Conservation (phyloP, 1,140 invertebrate genomes). For the Cherax destructor region DNA sequence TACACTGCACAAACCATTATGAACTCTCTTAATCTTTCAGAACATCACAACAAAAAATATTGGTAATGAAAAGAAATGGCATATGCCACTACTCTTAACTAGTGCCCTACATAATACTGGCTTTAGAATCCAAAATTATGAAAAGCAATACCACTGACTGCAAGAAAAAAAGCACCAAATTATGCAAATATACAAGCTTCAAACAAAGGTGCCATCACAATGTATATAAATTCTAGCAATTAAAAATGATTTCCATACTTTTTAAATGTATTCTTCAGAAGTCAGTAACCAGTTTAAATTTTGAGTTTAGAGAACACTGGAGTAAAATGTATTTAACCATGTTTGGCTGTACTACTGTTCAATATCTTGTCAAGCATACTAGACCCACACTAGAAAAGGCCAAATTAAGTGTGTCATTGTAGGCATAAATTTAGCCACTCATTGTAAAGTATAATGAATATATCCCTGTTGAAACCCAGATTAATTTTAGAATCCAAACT, state of each 20-base stretch:
- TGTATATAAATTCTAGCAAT: neutral
- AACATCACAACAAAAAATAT: neutral
- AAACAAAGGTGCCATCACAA: slow-evolving; percentile 4
- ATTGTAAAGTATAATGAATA: neutral
- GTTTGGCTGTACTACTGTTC: neutral
- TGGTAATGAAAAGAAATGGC: neutral
- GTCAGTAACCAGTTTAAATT: neutral
- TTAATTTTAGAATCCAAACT: neutral
- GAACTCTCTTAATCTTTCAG: slow-evolving; percentile 17
- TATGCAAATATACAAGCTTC: slow-evolving; percentile 24
- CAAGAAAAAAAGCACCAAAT: slow-evolving; percentile 15
- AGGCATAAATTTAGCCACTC: neutral
- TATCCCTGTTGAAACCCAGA: neutral
- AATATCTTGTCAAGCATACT: neutral
- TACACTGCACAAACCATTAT: slow-evolving; percentile 5
- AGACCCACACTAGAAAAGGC: neutral
- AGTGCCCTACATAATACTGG: slow-evolving; percentile 9
- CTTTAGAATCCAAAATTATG: slow-evolving; percentile 5
- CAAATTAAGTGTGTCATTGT: neutral
- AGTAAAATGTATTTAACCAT: neutral
- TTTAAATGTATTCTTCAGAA: neutral
- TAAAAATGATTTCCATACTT: neutral
- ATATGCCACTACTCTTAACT: slow-evolving; percentile 15
- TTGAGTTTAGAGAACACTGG: neutral
- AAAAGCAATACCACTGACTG: neutral